Base-by-base conservation (phyloP, 2,888 invertebrate genomes). In the Nephrotoma flavescens region DNA sequence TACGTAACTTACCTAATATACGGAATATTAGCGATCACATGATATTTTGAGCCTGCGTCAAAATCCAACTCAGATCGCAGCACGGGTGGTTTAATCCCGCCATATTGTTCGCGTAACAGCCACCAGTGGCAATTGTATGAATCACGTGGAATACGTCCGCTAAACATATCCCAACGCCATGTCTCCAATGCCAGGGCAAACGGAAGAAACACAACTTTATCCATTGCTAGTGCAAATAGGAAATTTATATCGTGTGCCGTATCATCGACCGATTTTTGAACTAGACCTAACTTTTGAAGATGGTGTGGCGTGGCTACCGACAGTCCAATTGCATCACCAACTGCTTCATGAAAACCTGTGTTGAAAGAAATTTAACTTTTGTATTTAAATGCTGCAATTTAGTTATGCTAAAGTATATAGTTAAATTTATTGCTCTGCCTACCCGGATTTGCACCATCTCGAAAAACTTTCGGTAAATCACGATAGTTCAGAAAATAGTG, bases 361-460 rank as follows among this genome's bases (percentile, higher is more conserved):
- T 90, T 88, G 3, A 57, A 4, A 31, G 31, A 3, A 31, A 86
- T 44, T 41, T 0, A 19, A 19, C 0, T 41, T 47, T 47, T 2
- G 47, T 19, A 19, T 47, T 47, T 47, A 47, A 7, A 47, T 47
- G 7, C 0, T 47, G 19, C 19, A 19, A 41, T 83, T 83, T 6
- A 83, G 9, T 19, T 83, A 83, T 41, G n/a, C 3, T 47, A 47
- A 83, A 83, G 9, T 41, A 12, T n/a, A 41, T 11, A 41, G 83
- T 83, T 12, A 19, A 83, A 31, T 41, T 47, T 83, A 83, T 83
- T 83, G 4, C 0, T 19, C 41, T 83, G 11, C 19, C 19, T 90
- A 95, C 97, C 97, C 92, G 98, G 97, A 92, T 98, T 98, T 0
- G 98, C 98, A 0, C 98, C 98, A 90, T 96, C 96, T 86, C 97